phyloP scores from a whole-genome alignment of 2,797 vertebrate genomes.

The Acropternis orthonyx region DNA sequence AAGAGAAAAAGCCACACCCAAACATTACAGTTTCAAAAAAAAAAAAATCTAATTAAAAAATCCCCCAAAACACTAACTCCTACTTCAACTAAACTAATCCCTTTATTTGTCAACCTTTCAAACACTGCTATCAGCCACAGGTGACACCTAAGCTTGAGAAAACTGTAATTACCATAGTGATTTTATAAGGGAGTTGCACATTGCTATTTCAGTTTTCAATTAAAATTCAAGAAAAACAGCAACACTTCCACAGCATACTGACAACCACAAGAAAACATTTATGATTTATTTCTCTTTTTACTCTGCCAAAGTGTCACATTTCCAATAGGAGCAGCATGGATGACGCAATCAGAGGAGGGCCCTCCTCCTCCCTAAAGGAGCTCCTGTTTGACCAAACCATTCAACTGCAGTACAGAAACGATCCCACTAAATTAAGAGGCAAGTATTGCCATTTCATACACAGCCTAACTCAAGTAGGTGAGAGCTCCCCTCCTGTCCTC shows the following conservation, averaged over 20 bases:
- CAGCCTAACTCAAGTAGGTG: no score
- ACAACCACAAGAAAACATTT: background rate
- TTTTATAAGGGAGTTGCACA: slow-evolving; percentile 6
- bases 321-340: background rate
- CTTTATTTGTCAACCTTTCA: slow-evolving; percentile 30
- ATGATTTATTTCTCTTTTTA: background rate
- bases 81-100: background rate
- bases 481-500: background rate
- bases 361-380: background rate
- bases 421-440: background rate
- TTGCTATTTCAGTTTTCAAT: background rate
- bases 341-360: background rate
- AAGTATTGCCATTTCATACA: background rate
- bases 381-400: background rate
- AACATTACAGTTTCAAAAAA: background rate
- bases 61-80: slow-evolving; percentile 20
- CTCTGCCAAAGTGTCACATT: background rate
- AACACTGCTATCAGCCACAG: background rate
- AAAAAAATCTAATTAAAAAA: slow-evolving; percentile 1
- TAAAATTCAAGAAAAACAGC: background rate
- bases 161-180: slow-evolving; percentile 5
- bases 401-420: fast-evolving
- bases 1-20: background rate
- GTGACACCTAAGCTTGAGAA: background rate
- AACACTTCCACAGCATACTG: background rate